Evolutionary conservation across 2,113 vertebrate species (phyloP), one percentile per base, ranked within the genome.

Genomic region (Aptenodytes forsteri): DNA sequence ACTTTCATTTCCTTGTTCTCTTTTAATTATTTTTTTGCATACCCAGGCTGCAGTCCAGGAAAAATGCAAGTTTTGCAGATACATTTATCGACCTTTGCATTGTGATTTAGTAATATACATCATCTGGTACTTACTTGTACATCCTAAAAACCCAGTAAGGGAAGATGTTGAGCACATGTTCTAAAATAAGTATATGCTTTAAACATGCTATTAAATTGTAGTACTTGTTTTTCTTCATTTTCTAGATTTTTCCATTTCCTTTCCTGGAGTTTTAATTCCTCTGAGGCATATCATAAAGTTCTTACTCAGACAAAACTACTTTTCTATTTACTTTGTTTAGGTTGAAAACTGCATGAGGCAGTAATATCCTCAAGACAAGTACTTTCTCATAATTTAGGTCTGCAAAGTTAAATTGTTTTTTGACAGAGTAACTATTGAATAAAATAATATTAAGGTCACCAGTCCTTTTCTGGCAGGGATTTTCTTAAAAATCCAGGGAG

Each of bases 181-280:
- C 90, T 90, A 93, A 94, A 95, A 83, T 61, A 96, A 61, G 49
- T 40, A 42, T 61, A 69, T 47, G 58, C 49, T 93, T 91, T 85
- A 91, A 90, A 54, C 25, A 72, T 29, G 40, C 58, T 79, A 83
- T 88, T 93, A 91, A 90, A 94, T n/a, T 58, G 42, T 22, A 80
- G 30, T 62, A 40, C 47, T 85, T 84, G 69, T 42, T 90, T 88
- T 75, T 71, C 36, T 77, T 65, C 19, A 73, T 93, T 95, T 95
- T 93, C 61, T 69, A 81, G 62, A 79, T 84, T 84, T 94, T 89
- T 94, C 81, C 73, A 49, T 87, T 91, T 96, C 73, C 84, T 95
- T 91, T 96, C 78, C 49, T 1, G 32, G 58, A 73, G 66, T 66
- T 95, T 93, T 90, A 76, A 91, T 73, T 91, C 92, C 90, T 77